Evolutionary conservation across 2,113 vertebrate genomes (phyloP), one percentile per base, ranked within the genome.

Genomic region (Dolichallabes microphthalmus): DNA sequence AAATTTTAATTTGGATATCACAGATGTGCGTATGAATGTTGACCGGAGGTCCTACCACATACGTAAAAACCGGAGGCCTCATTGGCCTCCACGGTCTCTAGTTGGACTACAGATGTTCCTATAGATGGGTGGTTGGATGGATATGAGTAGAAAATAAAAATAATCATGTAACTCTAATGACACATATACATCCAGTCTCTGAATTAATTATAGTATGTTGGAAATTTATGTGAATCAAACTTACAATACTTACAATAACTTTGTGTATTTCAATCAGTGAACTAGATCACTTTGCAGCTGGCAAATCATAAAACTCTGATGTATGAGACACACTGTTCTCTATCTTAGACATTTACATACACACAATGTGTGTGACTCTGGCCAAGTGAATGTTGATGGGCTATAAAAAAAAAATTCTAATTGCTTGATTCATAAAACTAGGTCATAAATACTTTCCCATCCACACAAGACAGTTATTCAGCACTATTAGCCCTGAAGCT

Each of bases 251-350:
- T n/a, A n/a, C n/a, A 76, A 32, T 78, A 79, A 86, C 32, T 82
- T 9, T 60, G 32, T 35, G 32, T 78, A 45, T 45, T 69, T 50
- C 35, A 78, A 19, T 66, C 25, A 69, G 60, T 73, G 35, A 82
- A 82, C 80, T 82, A 88, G 63, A 79, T 88, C 80, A 55, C 60
- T 77, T 73, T 80, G 80, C 55, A 88, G 80, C 84, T 85, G 80
- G 80, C 77, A 85, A 64, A 39, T 77, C 71, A 82, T 85, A 76
- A 66, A 88, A 79, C 6, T 30, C 75, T 82, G 74, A 52, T 73
- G 64, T 71, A 82, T 79, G 74, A 86, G 45, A 82, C 73, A 76
- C 71, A 64, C 73, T 32, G 19, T 66, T 15, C 30, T 71, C 39
- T 45, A 35, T 50, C 22, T 30, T 32, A 66, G 30, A 64, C 32